Conservation (phyloP, 2,888 invertebrate species). For the Coleophora deauratella region DNA sequence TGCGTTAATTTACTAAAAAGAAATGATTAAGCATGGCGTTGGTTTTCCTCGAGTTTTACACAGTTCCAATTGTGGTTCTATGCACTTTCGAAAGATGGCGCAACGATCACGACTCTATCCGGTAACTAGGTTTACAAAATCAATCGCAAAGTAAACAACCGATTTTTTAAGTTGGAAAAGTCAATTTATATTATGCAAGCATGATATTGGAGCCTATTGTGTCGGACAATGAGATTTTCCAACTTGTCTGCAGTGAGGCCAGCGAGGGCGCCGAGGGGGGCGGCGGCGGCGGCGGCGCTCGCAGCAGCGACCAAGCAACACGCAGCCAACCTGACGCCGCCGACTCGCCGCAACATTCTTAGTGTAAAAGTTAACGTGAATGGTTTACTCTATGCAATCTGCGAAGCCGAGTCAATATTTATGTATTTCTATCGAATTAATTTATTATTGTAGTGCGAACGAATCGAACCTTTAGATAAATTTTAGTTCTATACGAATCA, state of each 20-base stretch:
- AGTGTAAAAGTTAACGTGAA: conserved; percentile 71
- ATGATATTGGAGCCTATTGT: conserved; percentile 4
- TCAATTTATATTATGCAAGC: conserved; percentile 1
- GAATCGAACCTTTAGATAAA: conserved; percentile 23
- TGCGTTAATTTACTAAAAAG: too few relatives aligned
- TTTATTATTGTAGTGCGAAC: conserved; percentile 40
- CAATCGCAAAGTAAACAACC: conserved; percentile 1
- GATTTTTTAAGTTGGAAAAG: conserved; percentile 1
- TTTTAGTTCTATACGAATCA: too few relatives aligned
- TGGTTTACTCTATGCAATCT: conserved; percentile 73
- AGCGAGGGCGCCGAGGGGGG: conserved; percentile 42
- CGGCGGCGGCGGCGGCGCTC: conserved; percentile 44
- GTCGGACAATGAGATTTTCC: conserved; percentile 6
- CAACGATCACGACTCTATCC: background rate
- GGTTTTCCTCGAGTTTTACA: too few relatives aligned
- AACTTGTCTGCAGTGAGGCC: conserved; percentile 20
- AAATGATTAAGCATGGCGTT: too few relatives aligned
- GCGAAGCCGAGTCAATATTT: conserved; percentile 59
- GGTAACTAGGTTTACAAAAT: background rate
- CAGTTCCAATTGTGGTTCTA: too few relatives aligned
- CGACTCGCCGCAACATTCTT: conserved; percentile 72
- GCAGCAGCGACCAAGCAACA: conserved; percentile 64
- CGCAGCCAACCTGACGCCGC: conserved; percentile 57
- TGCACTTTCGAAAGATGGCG: conserved; percentile 14
- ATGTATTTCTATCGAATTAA: conserved; percentile 39